Evolutionary conservation across 2,113 vertebrate species (phyloP).

Genomic region (Macquaria ambigua): DNA sequence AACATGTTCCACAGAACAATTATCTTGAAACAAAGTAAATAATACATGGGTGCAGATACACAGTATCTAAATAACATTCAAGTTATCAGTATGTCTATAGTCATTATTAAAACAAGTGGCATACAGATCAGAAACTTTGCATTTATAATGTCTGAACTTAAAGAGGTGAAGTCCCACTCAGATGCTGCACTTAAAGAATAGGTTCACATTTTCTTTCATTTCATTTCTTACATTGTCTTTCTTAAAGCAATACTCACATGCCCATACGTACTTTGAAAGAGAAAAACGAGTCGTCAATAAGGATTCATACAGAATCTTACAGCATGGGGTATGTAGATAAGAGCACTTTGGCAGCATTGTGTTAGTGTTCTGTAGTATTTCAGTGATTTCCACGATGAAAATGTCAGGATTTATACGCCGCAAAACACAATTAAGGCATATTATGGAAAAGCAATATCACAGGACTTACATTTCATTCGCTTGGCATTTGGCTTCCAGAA

Average conservation of each 20-base stretch:
- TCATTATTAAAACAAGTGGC: neutral
- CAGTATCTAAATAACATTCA: no score
- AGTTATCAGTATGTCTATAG: neutral
- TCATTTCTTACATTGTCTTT: no score
- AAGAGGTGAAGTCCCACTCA: no score
- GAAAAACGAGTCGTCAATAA: neutral
- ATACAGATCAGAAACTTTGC: neutral
- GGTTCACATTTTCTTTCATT: neutral
- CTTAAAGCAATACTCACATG: neutral
- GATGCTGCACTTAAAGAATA: neutral
- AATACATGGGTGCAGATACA: neutral
- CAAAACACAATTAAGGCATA: neutral
- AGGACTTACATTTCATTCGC: conserved; percentile 26
- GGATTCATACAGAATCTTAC: no score
- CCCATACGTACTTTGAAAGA: no score
- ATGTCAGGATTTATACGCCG: neutral
- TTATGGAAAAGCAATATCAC: conserved; percentile 3
- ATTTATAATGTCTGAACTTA: neutral
- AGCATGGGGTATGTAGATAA: neutral
- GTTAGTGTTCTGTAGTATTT: neutral
- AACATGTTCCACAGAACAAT: neutral
- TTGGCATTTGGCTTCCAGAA: conserved; percentile 29
- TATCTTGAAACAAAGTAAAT: neutral
- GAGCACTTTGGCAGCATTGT: neutral
- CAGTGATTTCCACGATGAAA: neutral